Conservation (phyloP, 2,113 vertebrate species). For the Psittacula cyanocephala region DNA sequence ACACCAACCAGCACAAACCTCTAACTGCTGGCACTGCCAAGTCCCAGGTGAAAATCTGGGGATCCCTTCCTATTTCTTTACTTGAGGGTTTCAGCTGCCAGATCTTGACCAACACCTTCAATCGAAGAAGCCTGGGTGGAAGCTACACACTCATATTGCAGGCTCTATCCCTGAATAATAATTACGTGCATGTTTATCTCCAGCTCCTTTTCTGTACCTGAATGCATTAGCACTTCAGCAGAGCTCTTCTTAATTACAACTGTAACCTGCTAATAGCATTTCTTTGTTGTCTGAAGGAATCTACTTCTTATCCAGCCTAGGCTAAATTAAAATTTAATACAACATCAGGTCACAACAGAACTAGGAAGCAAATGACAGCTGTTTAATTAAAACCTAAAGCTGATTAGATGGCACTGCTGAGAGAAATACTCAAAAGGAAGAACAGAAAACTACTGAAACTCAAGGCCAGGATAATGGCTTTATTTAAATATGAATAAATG, state of each 20-base stretch:
- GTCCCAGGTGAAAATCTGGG: background rate
- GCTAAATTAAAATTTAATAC: constrained; percentile 78
- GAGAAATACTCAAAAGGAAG: constrained; percentile 70
- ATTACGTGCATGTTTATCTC: background rate
- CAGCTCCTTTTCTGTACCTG: constrained; percentile 7
- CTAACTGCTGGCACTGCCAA: background rate
- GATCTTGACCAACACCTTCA: background rate
- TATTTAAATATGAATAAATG: constrained; percentile 65
- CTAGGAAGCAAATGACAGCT: constrained; percentile 74
- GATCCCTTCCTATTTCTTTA: background rate
- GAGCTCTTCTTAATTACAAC: constrained; percentile 68
- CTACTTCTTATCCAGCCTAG: constrained; percentile 65
- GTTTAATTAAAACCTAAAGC: constrained; percentile 75
- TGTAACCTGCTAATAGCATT: constrained; percentile 67
- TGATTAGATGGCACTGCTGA: constrained; percentile 67
- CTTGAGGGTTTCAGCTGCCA: background rate
- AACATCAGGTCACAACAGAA: constrained; percentile 71
- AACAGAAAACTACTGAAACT: constrained; percentile 61
- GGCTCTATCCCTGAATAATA: background rate
- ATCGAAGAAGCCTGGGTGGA: background rate
- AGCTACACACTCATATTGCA: background rate
- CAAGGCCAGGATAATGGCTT: constrained; percentile 52
- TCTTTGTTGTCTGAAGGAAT: constrained; percentile 71
- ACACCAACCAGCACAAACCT: background rate
- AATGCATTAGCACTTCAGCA: constrained; percentile 51